Percentiles rank a stretch among this genome's conserved stretches.
Evolutionary conservation across 1,140 invertebrate genomes (phyloP).

Genomic region (Drosophila asahinai): DNA sequence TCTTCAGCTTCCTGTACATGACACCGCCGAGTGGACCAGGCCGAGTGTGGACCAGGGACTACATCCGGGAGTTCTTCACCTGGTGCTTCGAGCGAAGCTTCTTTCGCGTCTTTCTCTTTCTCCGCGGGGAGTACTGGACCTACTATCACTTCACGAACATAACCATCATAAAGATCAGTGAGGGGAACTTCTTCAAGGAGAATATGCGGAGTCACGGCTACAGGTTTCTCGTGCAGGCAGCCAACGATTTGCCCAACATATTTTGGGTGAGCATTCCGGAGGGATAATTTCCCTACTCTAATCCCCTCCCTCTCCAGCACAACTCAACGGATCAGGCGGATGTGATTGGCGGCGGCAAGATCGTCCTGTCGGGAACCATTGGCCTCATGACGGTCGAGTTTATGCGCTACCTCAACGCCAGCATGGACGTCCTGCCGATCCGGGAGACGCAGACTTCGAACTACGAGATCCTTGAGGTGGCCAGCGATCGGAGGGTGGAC

Average conservation of each 20-base stretch:
- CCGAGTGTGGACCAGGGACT: no score
- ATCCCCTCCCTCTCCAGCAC: not conserved
- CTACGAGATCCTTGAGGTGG: not conserved
- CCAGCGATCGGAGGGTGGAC: not conserved
- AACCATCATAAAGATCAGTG: no score
- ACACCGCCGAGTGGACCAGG: not conserved
- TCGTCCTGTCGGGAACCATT: conserved; percentile 9
- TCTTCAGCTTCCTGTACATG: not conserved
- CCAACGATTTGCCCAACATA: not conserved
- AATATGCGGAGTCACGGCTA: not conserved
- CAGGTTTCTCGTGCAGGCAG: not conserved
- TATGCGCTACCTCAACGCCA: conserved; percentile 15
- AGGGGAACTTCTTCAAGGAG: fast-evolving
- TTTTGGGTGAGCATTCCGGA: conserved; percentile 13
- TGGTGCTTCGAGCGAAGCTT: not conserved
- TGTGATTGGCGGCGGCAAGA: conserved; percentile 1
- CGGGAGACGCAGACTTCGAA: not conserved
- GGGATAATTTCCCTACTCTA: not conserved
- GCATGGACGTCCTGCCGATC: conserved; percentile 3
- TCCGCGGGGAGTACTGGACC: not conserved
- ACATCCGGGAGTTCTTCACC: not conserved
- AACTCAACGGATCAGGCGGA: conserved; percentile 10
- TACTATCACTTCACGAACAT: not conserved
- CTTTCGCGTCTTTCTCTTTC: not conserved
- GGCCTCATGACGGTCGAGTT: conserved; percentile 13